Evolutionary conservation across 2,797 vertebrate species (phyloP), one percentile per base, ranked within the genome.

Genomic region (Pseudochirops corinnae): DNA sequence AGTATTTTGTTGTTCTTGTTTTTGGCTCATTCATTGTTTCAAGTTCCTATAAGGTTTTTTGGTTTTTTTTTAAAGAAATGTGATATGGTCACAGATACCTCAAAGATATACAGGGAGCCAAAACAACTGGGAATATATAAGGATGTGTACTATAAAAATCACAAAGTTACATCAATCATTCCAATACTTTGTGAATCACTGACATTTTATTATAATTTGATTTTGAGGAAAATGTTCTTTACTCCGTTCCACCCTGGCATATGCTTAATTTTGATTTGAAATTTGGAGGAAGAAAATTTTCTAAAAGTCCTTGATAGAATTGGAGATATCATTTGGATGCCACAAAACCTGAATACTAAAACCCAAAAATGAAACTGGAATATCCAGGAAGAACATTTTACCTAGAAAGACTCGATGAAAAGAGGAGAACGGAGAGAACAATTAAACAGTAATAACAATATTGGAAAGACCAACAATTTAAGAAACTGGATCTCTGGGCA

Each of bases 221-320:
- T 93, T 95, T 96, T 39, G 90, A 57, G n/a, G 28, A 95, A 92
- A 92, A 5, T 56, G 7, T n/a, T n/a, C 24, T 93, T 57, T 74
- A 92, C 24, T 93, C 39, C 21, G 24, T 67, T 92, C 60, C 21
- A 39, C 87, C 90, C 60, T 92, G 52, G 92, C 2, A 93, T 28
- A 74, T 7, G 74, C 14, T 82, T 39, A 82, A 82, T 82, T 82
- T 26, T 82, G 39, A 82, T 24, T 82, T 46, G 0, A 82, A 46
- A 82, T 82, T 11, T 46, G 39, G 74, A 82, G 62, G 33, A 14
- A 39, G 16, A 74, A 82, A 82, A 3, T 24, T 82, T 82, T 46
- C 62, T 96, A 93, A 93, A 95, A 95, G n/a, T 60, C 26, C 31
- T 16, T 91, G 7, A 60, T 28, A 92, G 56, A 96, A 95, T 90